These are phyloP conservation scores for Spea bombifrons DNA, from an alignment of 2,113 vertebrate species.

Conservation along the genomic window DNA sequence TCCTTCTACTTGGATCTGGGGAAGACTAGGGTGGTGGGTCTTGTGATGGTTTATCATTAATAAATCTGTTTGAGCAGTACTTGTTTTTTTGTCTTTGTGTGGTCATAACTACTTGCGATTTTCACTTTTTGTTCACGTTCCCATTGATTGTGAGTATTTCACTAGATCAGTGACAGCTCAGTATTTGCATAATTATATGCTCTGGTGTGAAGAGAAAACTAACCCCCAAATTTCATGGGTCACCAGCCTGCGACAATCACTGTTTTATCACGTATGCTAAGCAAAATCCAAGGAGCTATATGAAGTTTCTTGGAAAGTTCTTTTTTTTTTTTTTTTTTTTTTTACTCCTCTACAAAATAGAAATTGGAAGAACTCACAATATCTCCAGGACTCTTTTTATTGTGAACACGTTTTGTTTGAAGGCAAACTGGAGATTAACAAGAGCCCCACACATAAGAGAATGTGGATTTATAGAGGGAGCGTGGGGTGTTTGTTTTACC, in stretches of 20 bases:
- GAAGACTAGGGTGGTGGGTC: background rate
- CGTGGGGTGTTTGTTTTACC: slow-evolving; percentile 17
- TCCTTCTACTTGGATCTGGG: no score
- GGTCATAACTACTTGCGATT: slow-evolving; percentile 44
- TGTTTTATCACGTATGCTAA: slow-evolving; percentile 96
- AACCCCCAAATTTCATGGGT: slow-evolving; percentile 99
- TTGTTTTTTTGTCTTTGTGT: slow-evolving; percentile 28
- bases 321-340: slow-evolving; percentile 69
- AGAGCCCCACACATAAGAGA: slow-evolving; percentile 60
- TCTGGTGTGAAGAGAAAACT: slow-evolving; percentile 97
- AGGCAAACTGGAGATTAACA: slow-evolving; percentile 70
- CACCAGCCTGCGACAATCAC: slow-evolving; percentile 97
- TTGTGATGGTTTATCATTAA: background rate
- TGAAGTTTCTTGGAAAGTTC: slow-evolving; percentile 81
- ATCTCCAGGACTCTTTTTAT: slow-evolving; percentile 64
- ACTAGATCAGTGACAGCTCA: slow-evolving; percentile 97
- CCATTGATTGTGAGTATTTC: slow-evolving; percentile 78
- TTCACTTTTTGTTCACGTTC: slow-evolving; percentile 70
- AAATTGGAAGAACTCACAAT: slow-evolving; percentile 71
- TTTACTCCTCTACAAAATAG: slow-evolving; percentile 73
- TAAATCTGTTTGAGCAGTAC: background rate
- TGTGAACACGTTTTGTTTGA: slow-evolving; percentile 71
- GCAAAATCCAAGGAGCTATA: slow-evolving; percentile 82
- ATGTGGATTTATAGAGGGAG: slow-evolving; percentile 59
- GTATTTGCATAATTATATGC: slow-evolving; percentile 99